Evolutionary conservation across 2,797 vertebrate species (phyloP).

Genomic region (Stomatorhinus walkeri): DNA sequence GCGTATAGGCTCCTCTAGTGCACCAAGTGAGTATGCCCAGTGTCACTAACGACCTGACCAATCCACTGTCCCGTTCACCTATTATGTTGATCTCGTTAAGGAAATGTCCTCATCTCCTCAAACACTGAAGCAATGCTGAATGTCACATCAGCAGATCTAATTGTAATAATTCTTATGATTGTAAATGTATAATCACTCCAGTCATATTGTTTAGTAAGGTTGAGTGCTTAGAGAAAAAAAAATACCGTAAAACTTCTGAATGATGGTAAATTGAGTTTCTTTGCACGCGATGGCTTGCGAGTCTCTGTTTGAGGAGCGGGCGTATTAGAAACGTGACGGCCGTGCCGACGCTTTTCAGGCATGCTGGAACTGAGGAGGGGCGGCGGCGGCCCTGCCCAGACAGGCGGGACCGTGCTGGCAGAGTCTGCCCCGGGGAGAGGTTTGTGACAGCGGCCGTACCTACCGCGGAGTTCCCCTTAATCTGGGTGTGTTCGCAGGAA

Average conservation of each 20-base stretch:
- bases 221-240: background rate
- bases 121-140: background rate
- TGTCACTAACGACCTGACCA: too few relatives aligned
- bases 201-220: background rate
- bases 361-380: slow-evolving; percentile 25
- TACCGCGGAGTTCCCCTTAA: background rate
- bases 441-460: background rate
- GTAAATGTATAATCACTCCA: background rate
- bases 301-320: background rate
- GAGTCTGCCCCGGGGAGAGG: background rate
- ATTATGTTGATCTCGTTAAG: background rate
- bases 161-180: background rate
- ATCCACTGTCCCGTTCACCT: background rate
- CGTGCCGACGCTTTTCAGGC: slow-evolving; percentile 23
- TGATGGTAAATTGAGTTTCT: background rate
- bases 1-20: slow-evolving; percentile 57
- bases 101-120: background rate
- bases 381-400: background rate
- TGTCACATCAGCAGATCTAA: background rate
- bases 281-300: background rate
- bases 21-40: slow-evolving; percentile 35
- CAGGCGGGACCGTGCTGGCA: background rate
- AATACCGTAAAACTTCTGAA: background rate
- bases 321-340: background rate
- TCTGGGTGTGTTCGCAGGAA: background rate